Evolutionary conservation across 2,113 vertebrate genomes (phyloP), one percentile per base, ranked within the genome.

Genomic region (Rhinichthys klamathensis): DNA sequence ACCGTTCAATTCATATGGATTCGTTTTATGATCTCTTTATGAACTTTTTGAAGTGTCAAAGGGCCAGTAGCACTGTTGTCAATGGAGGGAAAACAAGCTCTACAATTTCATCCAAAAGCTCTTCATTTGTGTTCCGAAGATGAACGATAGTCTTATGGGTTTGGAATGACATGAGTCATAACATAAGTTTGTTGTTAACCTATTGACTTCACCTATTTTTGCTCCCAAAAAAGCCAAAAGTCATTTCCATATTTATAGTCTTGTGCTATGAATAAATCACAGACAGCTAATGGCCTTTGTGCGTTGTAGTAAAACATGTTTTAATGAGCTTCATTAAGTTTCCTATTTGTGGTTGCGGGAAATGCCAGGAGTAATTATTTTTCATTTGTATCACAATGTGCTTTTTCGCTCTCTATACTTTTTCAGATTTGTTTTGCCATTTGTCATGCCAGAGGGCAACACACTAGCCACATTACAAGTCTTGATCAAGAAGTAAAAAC

Each of bases 251-350:
- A 76, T 86, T 88, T 58, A 80, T 84, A 76, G 86, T 86, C 74
- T 81, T 84, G 61, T 80, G 73, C 83, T 79, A 82, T 89, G 85
- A 86, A 88, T 90, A 85, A 88, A 84, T 89, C 82, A 85, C 63
- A 69, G 74, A 27, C 80, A 84, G 49, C 61, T 89, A 83, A 88
- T 87, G 85, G 87, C 81, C 76, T 86, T 84, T 87, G 80, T 88
- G 63, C 73, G 21, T 87, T 88, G 86, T 86, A 87, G 80, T 89
- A 87, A 91, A 88, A 87, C 85, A 83, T 80, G 69, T 88, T 88
- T 87, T 89, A 89, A 88, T 85, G 80, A 87, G 83, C 87, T 80
- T 88, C 85, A 88, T 90, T 89, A 89, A 78, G 65, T 89, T 88
- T 86, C 75, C 69, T 54, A 32, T 82, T 87, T 80, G 81, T 75